Percentiles rank a stretch among this genome's conserved stretches.
Conservation (phyloP, 2,888 invertebrate species). For the Mactromeris polynyma region DNA sequence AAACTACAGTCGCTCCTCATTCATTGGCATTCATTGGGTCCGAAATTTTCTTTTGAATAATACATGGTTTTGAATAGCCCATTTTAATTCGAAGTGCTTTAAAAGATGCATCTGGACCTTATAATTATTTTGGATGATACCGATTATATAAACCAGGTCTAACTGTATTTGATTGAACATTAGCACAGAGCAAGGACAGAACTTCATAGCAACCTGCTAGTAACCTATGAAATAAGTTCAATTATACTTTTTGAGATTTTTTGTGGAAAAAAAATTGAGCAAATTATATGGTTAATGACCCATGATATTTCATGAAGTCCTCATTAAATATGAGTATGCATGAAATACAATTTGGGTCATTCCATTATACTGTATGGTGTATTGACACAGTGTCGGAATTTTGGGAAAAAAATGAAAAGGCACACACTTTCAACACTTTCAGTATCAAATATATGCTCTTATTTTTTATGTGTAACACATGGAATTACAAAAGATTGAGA, state of each 20-base stretch:
- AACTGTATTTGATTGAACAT: too few relatives aligned
- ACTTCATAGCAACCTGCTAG: background rate
- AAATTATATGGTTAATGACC: conserved; percentile 10
- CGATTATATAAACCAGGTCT: too few relatives aligned
- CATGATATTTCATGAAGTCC: background rate
- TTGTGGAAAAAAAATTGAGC: background rate
- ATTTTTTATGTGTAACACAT: conserved; percentile 14
- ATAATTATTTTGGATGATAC: too few relatives aligned
- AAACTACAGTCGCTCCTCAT: too few relatives aligned
- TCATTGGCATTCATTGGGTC: too few relatives aligned
- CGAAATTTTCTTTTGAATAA: too few relatives aligned
- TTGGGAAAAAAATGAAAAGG: background rate
- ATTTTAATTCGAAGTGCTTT: too few relatives aligned
- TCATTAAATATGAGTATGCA: background rate
- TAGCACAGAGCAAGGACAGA: too few relatives aligned
- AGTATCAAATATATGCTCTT: background rate
- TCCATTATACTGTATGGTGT: background rate
- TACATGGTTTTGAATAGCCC: too few relatives aligned
- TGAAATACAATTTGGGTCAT: background rate
- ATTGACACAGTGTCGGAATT: background rate
- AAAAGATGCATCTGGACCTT: too few relatives aligned
- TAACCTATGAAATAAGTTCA: background rate
- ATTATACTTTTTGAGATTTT: background rate
- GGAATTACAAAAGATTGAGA: background rate
- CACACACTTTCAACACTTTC: conserved; percentile 1